These are phyloP conservation scores for Terrapene triunguis DNA, from an alignment of 2,113 vertebrate species.

Conservation along the genomic window DNA sequence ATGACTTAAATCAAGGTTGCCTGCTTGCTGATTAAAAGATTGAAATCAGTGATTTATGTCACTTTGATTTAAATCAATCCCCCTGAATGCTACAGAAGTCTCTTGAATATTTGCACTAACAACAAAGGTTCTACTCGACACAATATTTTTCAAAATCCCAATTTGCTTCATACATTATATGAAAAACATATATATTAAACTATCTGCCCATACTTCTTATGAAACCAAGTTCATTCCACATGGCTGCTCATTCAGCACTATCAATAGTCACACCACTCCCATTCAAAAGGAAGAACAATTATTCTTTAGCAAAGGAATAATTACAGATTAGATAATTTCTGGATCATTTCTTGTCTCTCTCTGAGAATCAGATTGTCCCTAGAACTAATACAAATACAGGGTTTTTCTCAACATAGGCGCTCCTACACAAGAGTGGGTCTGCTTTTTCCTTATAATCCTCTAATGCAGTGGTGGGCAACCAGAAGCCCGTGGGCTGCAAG, in stretches of 20 bases:
- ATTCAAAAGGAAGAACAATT: neutral
- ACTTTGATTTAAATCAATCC: no score
- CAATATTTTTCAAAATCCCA: accelerated
- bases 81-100: no score
- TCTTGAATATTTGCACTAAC: no score
- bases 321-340: no score
- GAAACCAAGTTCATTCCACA: neutral
- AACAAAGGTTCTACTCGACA: neutral
- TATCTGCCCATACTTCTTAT: accelerated
- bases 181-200: neutral
- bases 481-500: no score
- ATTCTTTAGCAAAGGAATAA: neutral
- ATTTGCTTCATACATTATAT: accelerated
- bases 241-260: accelerated
- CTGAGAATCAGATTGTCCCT: no score
- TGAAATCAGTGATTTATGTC: neutral
- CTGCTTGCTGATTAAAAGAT: neutral
- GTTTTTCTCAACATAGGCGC: no score
- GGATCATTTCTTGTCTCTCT: no score
- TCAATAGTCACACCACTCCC: neutral
- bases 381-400: no score
- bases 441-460: no score
- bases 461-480: no score
- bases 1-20: neutral
- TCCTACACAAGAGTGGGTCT: no score